Evolutionary conservation across 53 echinoderm and acorn worm genomes (phyloP), one percentile per base, ranked within the genome.

Genomic region (Holothuria scabra): DNA sequence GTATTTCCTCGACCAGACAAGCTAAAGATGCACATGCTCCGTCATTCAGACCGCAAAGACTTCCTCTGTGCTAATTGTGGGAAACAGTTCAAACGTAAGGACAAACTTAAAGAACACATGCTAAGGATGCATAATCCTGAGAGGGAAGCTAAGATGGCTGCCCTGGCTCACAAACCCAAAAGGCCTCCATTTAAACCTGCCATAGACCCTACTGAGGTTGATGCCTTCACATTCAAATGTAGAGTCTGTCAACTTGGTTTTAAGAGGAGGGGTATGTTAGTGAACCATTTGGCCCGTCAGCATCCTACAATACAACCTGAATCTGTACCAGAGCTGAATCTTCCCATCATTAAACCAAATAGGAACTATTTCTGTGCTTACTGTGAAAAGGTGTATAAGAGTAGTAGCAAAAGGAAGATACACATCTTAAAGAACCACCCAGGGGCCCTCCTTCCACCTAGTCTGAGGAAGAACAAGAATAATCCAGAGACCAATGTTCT

Each of bases 1-100:
- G 74, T 92, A 22, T 96, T 96, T 86, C 93, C 96, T 18, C 91
- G 96, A 28, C 96, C 96, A 10, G 96, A 96, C 68, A 96, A 96
- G 85, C 83, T 96, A 28, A 93, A 93, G 76, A 66, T 96, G 28
- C 96, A 96, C 88, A 93, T 93, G 93, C 85, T 96, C 21, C 69
- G 96, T 7, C 96, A 96, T 61, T 92, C 96, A 2, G 93, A 96
- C 85, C 85, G 84, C 66, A 96, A 96, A 70, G 93, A 96, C 38
- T 96, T 96, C 88, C 87, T 96, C 65, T 96, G 96, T 66, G 96
- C 93, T 46, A 96, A 96, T 71, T 96, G 96, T 61, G 96, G 96
- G 16, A 96, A 96, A 72, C 96, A 96, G 90, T 96, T 96, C 81
- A 96, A 95, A 82, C 87, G 96, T 18, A 96, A 96, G 66, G 93